Evolutionary conservation across 2,113 vertebrate species (phyloP).

Genomic region (Salvelinus namaycush): DNA sequence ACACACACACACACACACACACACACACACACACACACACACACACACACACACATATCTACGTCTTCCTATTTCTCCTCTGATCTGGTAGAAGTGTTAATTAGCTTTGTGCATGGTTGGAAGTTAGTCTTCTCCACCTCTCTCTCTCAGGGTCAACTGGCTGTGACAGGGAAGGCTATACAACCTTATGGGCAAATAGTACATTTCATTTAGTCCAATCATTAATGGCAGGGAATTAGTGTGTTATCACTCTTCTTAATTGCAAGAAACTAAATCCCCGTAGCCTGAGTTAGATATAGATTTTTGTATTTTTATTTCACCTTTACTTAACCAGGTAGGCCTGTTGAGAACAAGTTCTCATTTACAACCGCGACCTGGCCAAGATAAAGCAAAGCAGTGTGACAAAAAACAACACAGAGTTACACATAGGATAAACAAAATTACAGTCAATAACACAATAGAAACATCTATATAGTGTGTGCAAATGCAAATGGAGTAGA

Average conservation of each 20-base stretch:
- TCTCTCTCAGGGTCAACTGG: constrained; percentile 63
- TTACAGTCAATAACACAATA: too few species aligned
- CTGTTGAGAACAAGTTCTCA: too few species aligned
- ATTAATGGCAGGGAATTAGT: constrained; percentile 63
- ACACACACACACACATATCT: neutral
- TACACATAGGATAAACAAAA: too few species aligned
- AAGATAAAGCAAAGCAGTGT: too few species aligned
- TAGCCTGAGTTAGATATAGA: constrained; percentile 36
- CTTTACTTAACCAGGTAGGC: too few species aligned
- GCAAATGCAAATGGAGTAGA: neutral
- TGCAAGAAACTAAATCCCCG: constrained; percentile 41
- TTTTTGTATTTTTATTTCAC: too few species aligned
- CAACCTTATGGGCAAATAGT: neutral
- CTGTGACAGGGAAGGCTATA: constrained; percentile 40
- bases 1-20: neutral
- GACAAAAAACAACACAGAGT: too few species aligned
- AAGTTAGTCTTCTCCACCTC: constrained; percentile 35
- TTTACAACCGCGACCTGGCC: too few species aligned
- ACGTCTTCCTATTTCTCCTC: constrained; percentile 8
- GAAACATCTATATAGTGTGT: too few species aligned
- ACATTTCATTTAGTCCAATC: neutral
- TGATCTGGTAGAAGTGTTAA: constrained; percentile 38
- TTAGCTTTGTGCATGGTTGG: constrained; percentile 55
- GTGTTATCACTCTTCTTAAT: constrained; percentile 53
- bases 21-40: too few species aligned